These are phyloP conservation scores for Gisinianus flammeolus DNA, from an alignment of 2,888 invertebrate genomes.

Conservation along the genomic window DNA sequence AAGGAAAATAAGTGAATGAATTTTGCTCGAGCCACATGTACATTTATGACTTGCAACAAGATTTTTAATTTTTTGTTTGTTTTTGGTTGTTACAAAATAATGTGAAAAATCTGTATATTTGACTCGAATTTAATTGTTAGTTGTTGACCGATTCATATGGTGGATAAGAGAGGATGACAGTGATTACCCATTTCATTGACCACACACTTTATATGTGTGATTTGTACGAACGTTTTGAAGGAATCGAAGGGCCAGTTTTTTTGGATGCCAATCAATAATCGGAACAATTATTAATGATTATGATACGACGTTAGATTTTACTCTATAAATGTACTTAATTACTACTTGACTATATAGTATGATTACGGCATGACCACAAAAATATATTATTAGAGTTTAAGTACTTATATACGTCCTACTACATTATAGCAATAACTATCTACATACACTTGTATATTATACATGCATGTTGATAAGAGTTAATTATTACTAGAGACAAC, in stretches of 20 bases:
- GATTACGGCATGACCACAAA: background rate
- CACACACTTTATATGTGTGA: background rate
- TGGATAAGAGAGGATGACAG: background rate
- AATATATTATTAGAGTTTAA: background rate
- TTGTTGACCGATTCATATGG: background rate
- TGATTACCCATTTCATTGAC: background rate
- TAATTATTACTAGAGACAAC: too few species aligned
- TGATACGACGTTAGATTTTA: too few species aligned
- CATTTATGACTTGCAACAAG: too few species aligned
- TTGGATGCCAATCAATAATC: slow-evolving; percentile 30
- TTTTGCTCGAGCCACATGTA: too few species aligned
- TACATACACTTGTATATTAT: too few species aligned
- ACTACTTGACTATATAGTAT: background rate
- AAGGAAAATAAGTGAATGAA: too few species aligned
- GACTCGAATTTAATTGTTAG: background rate
- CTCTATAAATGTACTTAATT: background rate
- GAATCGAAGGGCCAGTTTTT: slow-evolving; percentile 27
- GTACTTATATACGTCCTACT: background rate
- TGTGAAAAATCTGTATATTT: background rate
- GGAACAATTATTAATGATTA: too few species aligned
- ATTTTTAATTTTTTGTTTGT: too few species aligned
- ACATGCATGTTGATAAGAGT: too few species aligned
- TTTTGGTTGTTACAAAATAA: background rate
- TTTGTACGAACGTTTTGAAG: background rate
- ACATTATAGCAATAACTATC: too few species aligned